Conservation (phyloP, 37 sponge, comb jelly and placozoan species). For the Chondrosia reniformis region DNA sequence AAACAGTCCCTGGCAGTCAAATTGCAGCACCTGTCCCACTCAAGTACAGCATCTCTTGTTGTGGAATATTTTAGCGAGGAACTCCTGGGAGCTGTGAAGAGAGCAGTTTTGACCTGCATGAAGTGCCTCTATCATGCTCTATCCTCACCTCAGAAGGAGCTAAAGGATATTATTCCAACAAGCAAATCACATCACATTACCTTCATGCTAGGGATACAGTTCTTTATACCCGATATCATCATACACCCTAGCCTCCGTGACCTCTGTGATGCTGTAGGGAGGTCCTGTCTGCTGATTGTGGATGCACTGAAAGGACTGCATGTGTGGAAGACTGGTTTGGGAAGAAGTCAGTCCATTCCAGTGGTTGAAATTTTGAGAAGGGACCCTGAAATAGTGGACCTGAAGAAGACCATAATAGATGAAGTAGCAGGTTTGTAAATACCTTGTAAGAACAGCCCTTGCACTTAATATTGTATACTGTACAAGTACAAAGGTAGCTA, state of each 20-base stretch:
- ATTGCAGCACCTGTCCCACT: no score
- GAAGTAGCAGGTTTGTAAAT: conserved; percentile 23
- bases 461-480: no score
- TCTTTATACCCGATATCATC: conserved; percentile 39
- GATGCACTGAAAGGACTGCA: background rate
- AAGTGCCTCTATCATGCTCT: background rate
- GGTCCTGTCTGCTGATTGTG: background rate
- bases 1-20: no score
- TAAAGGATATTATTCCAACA: background rate
- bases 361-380: background rate
- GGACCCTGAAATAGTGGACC: background rate
- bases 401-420: conserved; percentile 23
- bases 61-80: background rate
- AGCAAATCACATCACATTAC: no score
- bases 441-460: no score
- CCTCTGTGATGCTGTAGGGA: conserved; percentile 21
- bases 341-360: background rate
- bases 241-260: conserved; percentile 45
- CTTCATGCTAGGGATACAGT: conserved; percentile 34
- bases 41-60: background rate
- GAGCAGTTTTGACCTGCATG: background rate
- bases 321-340: background rate
- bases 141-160: background rate
- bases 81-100: conserved; percentile 3
- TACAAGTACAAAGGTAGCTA: background rate